These are phyloP conservation scores for Ladona fulva DNA, from an alignment of 1,140 invertebrate genomes.

Conservation along the genomic window DNA sequence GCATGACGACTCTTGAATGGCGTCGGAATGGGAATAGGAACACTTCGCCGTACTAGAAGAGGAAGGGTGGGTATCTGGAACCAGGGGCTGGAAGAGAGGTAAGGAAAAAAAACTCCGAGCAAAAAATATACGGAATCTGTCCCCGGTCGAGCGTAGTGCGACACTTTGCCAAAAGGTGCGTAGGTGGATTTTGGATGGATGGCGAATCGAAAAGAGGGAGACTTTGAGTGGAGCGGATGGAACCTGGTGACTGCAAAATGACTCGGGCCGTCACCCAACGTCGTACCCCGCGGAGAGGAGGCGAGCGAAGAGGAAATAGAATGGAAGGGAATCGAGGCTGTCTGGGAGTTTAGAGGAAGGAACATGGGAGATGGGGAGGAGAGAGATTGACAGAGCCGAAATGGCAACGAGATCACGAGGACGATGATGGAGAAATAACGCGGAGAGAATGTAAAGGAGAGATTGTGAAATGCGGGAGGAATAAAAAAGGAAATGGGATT, in stretches of 20 bases:
- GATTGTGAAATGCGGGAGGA: background rate
- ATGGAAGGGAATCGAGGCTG: background rate
- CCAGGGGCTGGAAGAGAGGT: background rate
- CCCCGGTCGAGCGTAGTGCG: background rate
- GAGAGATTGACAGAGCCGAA: background rate
- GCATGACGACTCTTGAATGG: background rate
- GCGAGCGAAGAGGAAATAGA: background rate
- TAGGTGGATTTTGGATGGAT: background rate
- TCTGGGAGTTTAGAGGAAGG: too few relatives aligned
- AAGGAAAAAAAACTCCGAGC: background rate
- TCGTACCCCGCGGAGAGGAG: background rate
- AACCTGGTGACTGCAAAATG: background rate
- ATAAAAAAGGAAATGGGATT: too few relatives aligned
- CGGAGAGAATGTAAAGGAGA: background rate
- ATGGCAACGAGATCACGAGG: background rate
- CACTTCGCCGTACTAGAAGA: background rate
- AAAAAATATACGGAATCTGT: background rate
- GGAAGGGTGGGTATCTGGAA: background rate
- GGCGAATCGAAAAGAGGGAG: background rate
- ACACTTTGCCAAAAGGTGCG: background rate
- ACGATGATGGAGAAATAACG: background rate
- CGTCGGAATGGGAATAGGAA: background rate
- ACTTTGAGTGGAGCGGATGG: slow-evolving; percentile 1
- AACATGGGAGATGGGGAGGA: background rate
- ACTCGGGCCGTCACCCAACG: background rate